Base-by-base conservation (phyloP, 2,797 vertebrate species). In the Oophaga sylvatica region DNA sequence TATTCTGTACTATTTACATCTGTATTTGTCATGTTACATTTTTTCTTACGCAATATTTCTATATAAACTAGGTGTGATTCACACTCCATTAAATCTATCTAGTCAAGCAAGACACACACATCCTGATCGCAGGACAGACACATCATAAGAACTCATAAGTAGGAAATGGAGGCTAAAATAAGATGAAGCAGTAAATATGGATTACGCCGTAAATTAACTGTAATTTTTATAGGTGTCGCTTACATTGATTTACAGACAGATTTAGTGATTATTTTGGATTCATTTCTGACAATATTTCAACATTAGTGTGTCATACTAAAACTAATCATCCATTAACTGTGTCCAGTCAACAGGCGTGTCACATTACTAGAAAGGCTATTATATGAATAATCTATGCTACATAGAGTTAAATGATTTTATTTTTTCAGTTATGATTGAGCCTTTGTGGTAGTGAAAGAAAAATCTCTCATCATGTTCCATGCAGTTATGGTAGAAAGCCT, bases 181-280 rank as follows among this genome's bases (percentile, higher is more conserved):
- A 19, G 35, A 73, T 45, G 68, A 65, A 19, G 70, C 16, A 73
- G 70, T 53, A 76, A 76, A 76, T 53, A 76, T 48, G 45, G 73
- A 76, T 76, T 76, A 76, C 22, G 20, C 19, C 22, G 12, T 48
- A n/a, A 19, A 76, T 53, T 76, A 76, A 5, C 9, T 22, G 45
- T 76, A 45, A 76, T 76, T 53, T n/a, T 53, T 76, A n/a, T 53
- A 76, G 20, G 19, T 48, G 73, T 76, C 73, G n/a, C 20, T 53
- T 53, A 53, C 35, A 45, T n/a, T n/a, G 73, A 53, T 76, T 53
- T 76, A 53, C 73, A 53, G 73, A 15, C 73, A 76, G 73, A 76
- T 76, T n/a, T 22, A 76, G 73, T 53, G 35, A 73, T 73, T 76
- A 48, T 76, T 48, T 20, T 76, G 22, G 71, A 48, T 75, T 10